A percentile compares a stretch with the other conserved stretches of the same genome.
Evolutionary conservation across 2,888 invertebrate genomes (phyloP).

Genomic region (Agriotes lineatus): DNA sequence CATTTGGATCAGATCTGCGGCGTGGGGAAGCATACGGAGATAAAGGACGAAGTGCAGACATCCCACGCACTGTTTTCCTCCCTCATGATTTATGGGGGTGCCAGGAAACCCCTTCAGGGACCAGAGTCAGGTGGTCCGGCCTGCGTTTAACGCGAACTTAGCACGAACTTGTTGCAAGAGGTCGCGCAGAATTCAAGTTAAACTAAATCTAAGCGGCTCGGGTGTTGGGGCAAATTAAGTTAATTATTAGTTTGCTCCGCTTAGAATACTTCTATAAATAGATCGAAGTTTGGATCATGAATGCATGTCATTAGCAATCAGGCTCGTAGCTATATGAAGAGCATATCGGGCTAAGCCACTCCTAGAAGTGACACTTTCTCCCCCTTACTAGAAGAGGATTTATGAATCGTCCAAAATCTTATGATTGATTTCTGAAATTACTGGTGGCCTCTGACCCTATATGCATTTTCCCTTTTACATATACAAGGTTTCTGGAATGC

Average conservation of each 20-base stretch:
- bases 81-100: constrained; percentile 28
- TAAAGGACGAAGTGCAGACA: constrained; percentile 13
- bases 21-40: constrained; percentile 25
- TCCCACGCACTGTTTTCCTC: constrained; percentile 21
- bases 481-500: no score
- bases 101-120: neutral
- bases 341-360: no score
- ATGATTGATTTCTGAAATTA: no score
- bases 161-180: constrained; percentile 25
- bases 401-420: no score
- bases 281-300: no score
- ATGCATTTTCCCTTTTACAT: no score
- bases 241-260: constrained; percentile 12
- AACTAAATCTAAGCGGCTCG: neutral
- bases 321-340: no score
- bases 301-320: no score
- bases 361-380: no score
- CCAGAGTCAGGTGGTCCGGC: constrained; percentile 16
- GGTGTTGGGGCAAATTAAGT: constrained; percentile 13
- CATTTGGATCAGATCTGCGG: constrained; percentile 3
- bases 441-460: no score
- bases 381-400: no score
- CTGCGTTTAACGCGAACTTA: constrained; percentile 20
- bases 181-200: constrained; percentile 8
- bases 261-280: neutral